A percentile compares a stretch with the other conserved stretches of the same genome.
These are phyloP conservation scores for Delichon dasypus DNA, from an alignment of 2,797 vertebrate species.

Conservation along the genomic window DNA sequence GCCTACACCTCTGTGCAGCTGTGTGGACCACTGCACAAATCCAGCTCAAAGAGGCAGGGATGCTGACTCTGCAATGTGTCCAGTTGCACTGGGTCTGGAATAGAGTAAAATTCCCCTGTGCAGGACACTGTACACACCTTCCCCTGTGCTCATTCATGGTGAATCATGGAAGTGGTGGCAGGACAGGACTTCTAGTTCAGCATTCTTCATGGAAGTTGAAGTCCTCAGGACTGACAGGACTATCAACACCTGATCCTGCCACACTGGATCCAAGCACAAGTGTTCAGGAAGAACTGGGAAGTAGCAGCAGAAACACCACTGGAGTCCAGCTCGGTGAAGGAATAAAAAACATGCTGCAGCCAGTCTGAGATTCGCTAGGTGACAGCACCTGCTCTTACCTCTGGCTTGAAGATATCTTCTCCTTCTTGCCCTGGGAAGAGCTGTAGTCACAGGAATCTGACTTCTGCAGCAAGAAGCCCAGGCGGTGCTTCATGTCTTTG, in stretches of 20 bases:
- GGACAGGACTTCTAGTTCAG: background rate
- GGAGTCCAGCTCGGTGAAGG: background rate
- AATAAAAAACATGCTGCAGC: background rate
- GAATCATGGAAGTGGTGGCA: background rate
- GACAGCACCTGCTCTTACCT: slow-evolving; percentile 76
- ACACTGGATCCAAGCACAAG: background rate
- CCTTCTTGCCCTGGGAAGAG: slow-evolving; percentile 73
- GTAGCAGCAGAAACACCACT: background rate
- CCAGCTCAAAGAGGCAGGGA: background rate
- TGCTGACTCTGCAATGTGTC: background rate
- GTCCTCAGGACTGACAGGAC: background rate
- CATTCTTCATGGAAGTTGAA: background rate
- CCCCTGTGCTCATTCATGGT: background rate
- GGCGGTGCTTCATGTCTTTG: slow-evolving; percentile 93
- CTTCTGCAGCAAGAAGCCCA: slow-evolving; percentile 90
- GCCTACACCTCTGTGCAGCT: background rate
- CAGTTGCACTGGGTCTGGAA: background rate
- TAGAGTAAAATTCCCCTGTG: fast-evolving
- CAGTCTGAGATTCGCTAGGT: background rate
- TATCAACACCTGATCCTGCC: background rate
- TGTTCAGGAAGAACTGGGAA: background rate
- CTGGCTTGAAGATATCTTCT: slow-evolving; percentile 74
- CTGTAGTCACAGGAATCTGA: slow-evolving; percentile 82
- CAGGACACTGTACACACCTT: background rate
- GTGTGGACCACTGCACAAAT: background rate